phyloP scores from a whole-genome alignment of 2,797 vertebrate species.

The Cottoperca gobio region DNA sequence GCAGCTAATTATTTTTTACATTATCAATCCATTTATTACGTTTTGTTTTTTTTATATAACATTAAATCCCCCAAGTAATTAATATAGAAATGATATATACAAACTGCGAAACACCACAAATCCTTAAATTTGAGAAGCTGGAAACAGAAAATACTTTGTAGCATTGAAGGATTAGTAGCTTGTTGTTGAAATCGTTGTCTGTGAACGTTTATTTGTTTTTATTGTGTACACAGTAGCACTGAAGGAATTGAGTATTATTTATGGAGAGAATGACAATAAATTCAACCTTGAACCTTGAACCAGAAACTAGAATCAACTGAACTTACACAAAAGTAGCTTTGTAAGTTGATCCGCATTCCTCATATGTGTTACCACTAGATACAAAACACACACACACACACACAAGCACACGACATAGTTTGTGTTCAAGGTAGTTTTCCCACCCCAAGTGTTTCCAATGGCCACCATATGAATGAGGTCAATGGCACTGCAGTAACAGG shows the following conservation, averaged over 20 bases:
- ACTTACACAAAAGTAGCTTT: background rate
- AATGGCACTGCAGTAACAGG: slow-evolving; percentile 74
- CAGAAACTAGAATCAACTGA: background rate
- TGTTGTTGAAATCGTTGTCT: background rate
- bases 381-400: background rate
- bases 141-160: too few relatives aligned
- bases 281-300: background rate
- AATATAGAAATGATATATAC: too few relatives aligned
- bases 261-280: background rate
- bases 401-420: background rate
- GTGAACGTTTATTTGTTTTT: background rate
- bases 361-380: background rate
- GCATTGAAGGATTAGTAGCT: too few relatives aligned
- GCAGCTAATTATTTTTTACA: background rate
- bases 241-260: too few relatives aligned
- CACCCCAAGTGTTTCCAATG: slow-evolving; percentile 44
- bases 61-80: too few relatives aligned
- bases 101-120: too few relatives aligned
- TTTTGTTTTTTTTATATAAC: too few relatives aligned
- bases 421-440: slow-evolving; percentile 19
- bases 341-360: background rate
- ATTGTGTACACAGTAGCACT: background rate
- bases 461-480: slow-evolving; percentile 61
- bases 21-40: background rate
- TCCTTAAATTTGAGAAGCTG: too few relatives aligned